phyloP scores from a whole-genome alignment of 2,113 vertebrate genomes.

The Electrona antarctica region DNA sequence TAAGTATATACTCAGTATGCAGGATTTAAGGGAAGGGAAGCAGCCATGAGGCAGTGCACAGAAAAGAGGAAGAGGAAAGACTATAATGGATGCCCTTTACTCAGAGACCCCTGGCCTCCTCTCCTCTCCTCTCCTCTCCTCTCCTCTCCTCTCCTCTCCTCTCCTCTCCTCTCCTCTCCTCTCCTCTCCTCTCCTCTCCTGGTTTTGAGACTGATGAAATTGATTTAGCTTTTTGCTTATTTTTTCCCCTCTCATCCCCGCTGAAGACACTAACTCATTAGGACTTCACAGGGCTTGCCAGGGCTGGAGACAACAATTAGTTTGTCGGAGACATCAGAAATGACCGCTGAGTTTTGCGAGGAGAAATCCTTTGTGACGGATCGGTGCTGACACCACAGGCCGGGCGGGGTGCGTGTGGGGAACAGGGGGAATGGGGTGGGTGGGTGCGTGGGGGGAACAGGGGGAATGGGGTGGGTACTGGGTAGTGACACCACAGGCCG shows the following conservation, averaged over 20 bases:
- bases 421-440: too few species aligned
- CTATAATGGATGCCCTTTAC: conserved; percentile 88
- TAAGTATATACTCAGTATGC: too few species aligned
- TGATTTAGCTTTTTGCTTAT: conserved; percentile 82
- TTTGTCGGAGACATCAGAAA: conserved; percentile 93
- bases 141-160: too few species aligned
- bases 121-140: conserved; percentile 16
- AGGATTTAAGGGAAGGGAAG: conserved; percentile 76
- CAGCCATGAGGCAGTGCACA: conserved; percentile 83
- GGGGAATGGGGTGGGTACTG: too few species aligned
- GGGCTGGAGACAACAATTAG: conserved; percentile 95
- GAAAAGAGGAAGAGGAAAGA: conserved; percentile 89
- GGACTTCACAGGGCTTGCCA: conserved; percentile 89
- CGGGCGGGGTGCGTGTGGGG: conserved; percentile 40
- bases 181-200: too few species aligned
- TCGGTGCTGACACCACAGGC: conserved; percentile 88
- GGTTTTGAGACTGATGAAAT: conserved; percentile 86
- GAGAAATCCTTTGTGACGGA: conserved; percentile 94
- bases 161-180: too few species aligned
- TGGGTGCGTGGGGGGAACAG: too few species aligned
- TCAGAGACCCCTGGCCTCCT: conserved; percentile 81
- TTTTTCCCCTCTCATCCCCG: conserved; percentile 85
- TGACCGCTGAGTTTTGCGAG: conserved; percentile 86
- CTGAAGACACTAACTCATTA: conserved; percentile 93
- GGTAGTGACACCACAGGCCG: too few species aligned